Evolutionary conservation across 2,113 vertebrate genomes (phyloP).

Genomic region (Phyllostomus hastatus): DNA sequence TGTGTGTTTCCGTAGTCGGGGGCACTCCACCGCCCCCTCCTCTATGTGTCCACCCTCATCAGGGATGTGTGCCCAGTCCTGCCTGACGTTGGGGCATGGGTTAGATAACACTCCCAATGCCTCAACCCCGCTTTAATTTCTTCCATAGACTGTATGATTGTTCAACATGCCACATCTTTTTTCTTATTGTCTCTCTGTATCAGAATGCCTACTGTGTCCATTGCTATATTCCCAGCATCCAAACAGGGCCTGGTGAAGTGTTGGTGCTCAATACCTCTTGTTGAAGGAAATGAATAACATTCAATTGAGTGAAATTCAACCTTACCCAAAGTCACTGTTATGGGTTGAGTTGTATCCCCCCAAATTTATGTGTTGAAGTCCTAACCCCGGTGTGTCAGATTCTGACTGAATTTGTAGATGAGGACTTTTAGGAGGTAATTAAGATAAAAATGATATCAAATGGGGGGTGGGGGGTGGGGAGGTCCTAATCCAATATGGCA

Average conservation of each 20-base stretch:
- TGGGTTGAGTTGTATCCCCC: background rate
- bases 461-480: too few relatives aligned
- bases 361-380: background rate
- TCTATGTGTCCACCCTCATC: background rate
- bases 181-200: background rate
- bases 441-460: background rate
- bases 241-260: too few relatives aligned
- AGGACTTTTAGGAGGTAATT: background rate
- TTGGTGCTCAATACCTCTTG: background rate
- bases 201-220: background rate
- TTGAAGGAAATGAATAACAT: background rate
- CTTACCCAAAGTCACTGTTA: background rate
- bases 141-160: background rate
- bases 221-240: background rate
- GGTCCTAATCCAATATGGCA: background rate
- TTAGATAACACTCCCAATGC: background rate
- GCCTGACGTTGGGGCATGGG: accelerated
- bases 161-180: background rate
- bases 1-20: background rate
- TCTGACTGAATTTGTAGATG: background rate
- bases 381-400: background rate
- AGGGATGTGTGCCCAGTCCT: background rate
- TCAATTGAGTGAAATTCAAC: background rate
- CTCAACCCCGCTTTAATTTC: background rate
- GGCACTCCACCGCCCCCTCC: background rate